These are phyloP conservation scores for Oncorhynchus mykiss DNA, from an alignment of 2,113 vertebrate genomes.

Conservation along the genomic window DNA sequence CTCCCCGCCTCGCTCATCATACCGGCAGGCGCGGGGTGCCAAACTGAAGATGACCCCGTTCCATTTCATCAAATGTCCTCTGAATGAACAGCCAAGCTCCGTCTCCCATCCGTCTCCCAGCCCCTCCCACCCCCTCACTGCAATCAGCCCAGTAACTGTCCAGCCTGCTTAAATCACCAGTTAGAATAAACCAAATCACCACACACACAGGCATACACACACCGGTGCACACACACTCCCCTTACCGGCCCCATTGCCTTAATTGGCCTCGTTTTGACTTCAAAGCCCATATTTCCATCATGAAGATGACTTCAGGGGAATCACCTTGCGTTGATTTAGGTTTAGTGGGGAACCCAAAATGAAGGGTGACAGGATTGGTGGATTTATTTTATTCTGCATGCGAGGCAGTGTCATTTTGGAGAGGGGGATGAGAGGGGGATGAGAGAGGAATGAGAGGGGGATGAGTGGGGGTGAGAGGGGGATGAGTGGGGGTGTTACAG, in stretches of 20 bases:
- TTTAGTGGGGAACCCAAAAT: constrained; percentile 51
- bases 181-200: constrained; percentile 65
- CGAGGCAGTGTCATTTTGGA: constrained; percentile 64
- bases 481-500: background rate
- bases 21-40: constrained; percentile 48
- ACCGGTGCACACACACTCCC: constrained; percentile 10
- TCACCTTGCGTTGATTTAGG: constrained; percentile 64
- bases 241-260: constrained; percentile 57
- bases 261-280: constrained; percentile 64
- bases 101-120: constrained; percentile 46
- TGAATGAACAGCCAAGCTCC: constrained; percentile 66
- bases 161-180: constrained; percentile 70
- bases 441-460: constrained; percentile 17
- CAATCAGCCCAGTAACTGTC: constrained; percentile 66
- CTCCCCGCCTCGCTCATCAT: constrained; percentile 2
- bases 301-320: constrained; percentile 72
- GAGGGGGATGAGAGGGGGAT: constrained; percentile 25
- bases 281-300: constrained; percentile 73
- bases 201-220: constrained; percentile 24
- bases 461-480: background rate
- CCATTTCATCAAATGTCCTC: constrained; percentile 78
- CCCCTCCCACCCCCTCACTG: constrained; percentile 9
- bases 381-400: constrained; percentile 78
- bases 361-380: constrained; percentile 68
- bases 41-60: constrained; percentile 74